Conservation (phyloP, 2,888 invertebrate genomes). For the Cyclophora albipunctata region DNA sequence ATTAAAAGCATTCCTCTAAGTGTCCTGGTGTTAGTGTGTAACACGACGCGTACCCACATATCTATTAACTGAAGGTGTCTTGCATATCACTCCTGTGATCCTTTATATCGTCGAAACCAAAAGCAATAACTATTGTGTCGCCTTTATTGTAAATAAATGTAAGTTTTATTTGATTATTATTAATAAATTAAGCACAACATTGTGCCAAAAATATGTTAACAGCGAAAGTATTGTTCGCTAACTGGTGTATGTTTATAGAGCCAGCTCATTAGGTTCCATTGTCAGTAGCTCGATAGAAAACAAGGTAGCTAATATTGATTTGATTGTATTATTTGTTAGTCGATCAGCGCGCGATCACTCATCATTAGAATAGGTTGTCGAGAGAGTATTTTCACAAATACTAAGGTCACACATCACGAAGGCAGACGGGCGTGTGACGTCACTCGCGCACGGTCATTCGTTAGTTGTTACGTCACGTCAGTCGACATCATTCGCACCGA, state of each 20-base stretch:
- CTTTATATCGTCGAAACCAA: conserved; percentile 28
- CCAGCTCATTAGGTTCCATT: neutral
- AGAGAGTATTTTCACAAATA: too few species aligned
- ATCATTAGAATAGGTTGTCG: too few species aligned
- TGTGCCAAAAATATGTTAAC: conserved; percentile 53
- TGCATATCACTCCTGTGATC: conserved; percentile 10
- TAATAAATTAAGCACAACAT: conserved; percentile 49
- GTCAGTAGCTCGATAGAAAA: conserved; percentile 26
- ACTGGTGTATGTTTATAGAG: too few species aligned
- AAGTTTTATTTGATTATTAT: conserved; percentile 27
- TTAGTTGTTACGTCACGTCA: neutral
- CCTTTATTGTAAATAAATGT: conserved; percentile 52
- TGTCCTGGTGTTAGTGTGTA: conserved; percentile 45
- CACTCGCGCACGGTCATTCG: too few species aligned
- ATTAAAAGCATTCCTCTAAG: conserved; percentile 52
- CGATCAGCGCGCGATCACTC: neutral
- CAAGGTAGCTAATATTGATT: neutral
- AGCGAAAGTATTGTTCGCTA: neutral
- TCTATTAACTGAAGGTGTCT: conserved; percentile 8
- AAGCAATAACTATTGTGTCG: conserved; percentile 64
- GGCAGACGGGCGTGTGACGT: too few species aligned
- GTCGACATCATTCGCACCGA: conserved; percentile 33
- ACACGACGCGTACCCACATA: conserved; percentile 28
- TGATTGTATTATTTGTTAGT: too few species aligned
- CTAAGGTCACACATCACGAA: too few species aligned